Evolutionary conservation across 2,888 invertebrate genomes (phyloP).

Genomic region (Polymixis lichenea): DNA sequence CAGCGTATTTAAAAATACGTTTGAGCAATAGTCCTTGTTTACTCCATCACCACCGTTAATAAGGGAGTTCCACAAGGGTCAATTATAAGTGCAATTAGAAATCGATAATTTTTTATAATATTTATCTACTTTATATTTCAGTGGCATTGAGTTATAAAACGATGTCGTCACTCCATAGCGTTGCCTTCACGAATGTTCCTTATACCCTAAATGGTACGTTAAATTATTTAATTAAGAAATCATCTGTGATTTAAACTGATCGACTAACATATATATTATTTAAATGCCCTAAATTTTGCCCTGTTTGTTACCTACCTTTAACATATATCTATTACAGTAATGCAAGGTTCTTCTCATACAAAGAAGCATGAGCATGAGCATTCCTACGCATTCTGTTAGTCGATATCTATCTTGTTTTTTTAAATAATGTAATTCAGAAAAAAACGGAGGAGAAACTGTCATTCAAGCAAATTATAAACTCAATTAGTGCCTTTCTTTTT

Average conservation of each 20-base stretch:
- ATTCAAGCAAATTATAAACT: background rate
- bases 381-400: background rate
- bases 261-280: no score
- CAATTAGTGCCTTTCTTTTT: constrained; percentile 2
- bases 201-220: background rate
- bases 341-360: background rate
- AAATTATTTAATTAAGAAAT: background rate
- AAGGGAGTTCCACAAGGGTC: background rate
- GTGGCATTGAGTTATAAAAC: background rate
- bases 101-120: background rate
- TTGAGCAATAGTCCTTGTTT: background rate
- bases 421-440: background rate
- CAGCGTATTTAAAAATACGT: background rate
- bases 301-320: background rate
- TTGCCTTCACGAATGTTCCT: constrained; percentile 6
- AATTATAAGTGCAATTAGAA: background rate
- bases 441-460: background rate
- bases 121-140: background rate
- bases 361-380: background rate
- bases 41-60: background rate
- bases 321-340: background rate
- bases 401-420: background rate
- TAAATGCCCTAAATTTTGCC: no score
- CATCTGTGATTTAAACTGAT: background rate
- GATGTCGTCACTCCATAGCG: background rate